Percentiles rank a stretch among this genome's conserved stretches.
phyloP scores from a whole-genome alignment of 2,888 invertebrate genomes.

The Eupithecia insigniata region DNA sequence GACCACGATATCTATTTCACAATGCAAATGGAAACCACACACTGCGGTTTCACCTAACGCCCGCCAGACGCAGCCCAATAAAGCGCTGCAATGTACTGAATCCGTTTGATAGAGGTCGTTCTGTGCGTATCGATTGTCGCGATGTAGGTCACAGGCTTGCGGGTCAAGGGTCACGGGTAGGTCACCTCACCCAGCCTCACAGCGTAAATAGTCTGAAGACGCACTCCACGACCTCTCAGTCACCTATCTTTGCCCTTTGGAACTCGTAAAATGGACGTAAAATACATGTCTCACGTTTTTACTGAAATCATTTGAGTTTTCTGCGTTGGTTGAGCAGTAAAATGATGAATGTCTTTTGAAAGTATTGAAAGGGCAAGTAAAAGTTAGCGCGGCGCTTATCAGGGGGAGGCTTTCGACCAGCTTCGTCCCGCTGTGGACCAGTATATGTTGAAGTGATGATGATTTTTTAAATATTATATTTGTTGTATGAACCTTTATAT shows the following conservation, averaged over 20 bases:
- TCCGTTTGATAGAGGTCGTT: constrained; percentile 55
- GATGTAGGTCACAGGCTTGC: constrained; percentile 83
- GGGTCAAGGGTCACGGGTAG: constrained; percentile 85
- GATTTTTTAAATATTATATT: too few relatives aligned
- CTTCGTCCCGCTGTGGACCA: not conserved
- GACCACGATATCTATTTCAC: not conserved
- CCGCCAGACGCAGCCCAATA: constrained; percentile 50
- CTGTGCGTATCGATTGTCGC: constrained; percentile 71
- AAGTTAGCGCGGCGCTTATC: not conserved
- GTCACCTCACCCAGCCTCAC: constrained; percentile 68
- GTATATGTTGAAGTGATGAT: not conserved
- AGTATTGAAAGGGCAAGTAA: not conserved
- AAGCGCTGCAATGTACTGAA: constrained; percentile 60
- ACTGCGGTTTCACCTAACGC: constrained; percentile 49
- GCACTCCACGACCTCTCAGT: constrained; percentile 49
- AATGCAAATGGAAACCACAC: constrained; percentile 16
- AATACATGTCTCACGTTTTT: constrained; percentile 57
- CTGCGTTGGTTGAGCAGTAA: constrained; percentile 1
- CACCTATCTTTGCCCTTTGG: constrained; percentile 57
- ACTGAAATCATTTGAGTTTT: not conserved
- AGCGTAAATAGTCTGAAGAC: constrained; percentile 68
- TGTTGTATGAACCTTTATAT: too few relatives aligned
- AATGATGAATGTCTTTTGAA: constrained; percentile 1
- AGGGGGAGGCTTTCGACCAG: not conserved
- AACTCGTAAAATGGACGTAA: constrained; percentile 64